These are phyloP conservation scores for Chymomyza fuscimana DNA, from an alignment of 2,888 invertebrate species.

Conservation along the genomic window DNA sequence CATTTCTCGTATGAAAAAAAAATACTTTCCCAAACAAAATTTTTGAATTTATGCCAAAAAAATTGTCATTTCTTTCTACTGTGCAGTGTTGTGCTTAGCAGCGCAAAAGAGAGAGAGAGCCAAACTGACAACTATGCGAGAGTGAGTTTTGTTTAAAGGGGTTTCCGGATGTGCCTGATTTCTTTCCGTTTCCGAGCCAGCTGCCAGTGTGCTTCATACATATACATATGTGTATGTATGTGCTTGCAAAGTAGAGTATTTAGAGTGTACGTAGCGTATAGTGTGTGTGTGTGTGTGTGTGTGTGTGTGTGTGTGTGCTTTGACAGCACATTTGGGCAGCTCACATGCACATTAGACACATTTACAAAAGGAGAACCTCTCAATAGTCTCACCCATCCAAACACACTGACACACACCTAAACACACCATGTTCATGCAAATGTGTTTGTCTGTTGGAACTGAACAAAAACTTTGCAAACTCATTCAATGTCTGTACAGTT, in stretches of 20 bases:
- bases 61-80: too few relatives aligned
- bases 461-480: slow-evolving; percentile 44
- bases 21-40: too few relatives aligned
- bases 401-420: slow-evolving; percentile 14
- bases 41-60: too few relatives aligned
- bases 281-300: not conserved
- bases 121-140: not conserved
- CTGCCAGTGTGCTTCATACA: not conserved
- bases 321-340: slow-evolving; percentile 40
- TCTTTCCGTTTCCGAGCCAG: slow-evolving; percentile 42
- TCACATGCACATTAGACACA: slow-evolving; percentile 27
- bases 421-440: slow-evolving; percentile 29
- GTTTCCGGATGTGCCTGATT: slow-evolving; percentile 37
- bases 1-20: too few relatives aligned
- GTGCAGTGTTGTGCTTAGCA: too few relatives aligned
- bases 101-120: not conserved
- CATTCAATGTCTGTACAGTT: slow-evolving; percentile 51
- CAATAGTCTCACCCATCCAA: slow-evolving; percentile 9
- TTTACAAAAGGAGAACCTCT: slow-evolving; percentile 13
- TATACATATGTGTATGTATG: too few relatives aligned
- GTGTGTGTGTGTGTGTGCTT: slow-evolving; percentile 15
- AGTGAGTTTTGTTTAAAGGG: not conserved
- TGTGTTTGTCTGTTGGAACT: slow-evolving; percentile 26
- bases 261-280: not conserved
- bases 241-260: not conserved